Evolutionary conservation across 2,113 vertebrate genomes (phyloP).

Genomic region (Glaucomys volans): DNA sequence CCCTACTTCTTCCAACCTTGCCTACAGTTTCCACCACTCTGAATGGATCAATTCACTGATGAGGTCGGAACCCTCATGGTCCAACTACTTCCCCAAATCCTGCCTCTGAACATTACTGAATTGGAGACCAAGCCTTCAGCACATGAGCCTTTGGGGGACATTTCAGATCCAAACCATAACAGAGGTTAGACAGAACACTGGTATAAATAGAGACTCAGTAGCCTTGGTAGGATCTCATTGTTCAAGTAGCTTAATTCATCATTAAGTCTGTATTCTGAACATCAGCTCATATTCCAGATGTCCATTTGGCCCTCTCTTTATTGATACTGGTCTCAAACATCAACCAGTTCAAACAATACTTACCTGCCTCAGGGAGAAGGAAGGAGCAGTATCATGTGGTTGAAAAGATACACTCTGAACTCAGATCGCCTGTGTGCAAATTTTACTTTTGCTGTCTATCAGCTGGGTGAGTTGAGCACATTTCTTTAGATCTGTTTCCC

Average conservation of each 20-base stretch:
- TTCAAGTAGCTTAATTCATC: background rate
- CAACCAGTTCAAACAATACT: background rate
- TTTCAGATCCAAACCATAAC: background rate
- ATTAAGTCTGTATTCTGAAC: background rate
- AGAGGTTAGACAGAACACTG: background rate
- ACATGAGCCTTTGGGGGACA: background rate
- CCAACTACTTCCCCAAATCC: background rate
- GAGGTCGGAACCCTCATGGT: background rate
- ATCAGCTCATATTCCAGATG: background rate
- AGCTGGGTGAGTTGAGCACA: background rate
- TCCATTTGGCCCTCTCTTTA: background rate
- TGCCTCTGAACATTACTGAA: background rate
- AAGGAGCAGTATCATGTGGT: background rate
- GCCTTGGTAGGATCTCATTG: background rate
- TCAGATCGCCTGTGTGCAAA: background rate
- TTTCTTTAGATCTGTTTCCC: background rate
- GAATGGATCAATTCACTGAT: background rate
- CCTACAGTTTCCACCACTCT: background rate
- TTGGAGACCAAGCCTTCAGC: background rate
- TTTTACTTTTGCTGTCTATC: background rate
- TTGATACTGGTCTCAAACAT: background rate
- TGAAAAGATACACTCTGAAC: background rate
- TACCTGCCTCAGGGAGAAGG: background rate
- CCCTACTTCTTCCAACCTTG: background rate
- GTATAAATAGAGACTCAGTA: background rate